These are phyloP conservation scores for Lochmaea capreae DNA, from an alignment of 2,888 invertebrate genomes.

Conservation along the genomic window DNA sequence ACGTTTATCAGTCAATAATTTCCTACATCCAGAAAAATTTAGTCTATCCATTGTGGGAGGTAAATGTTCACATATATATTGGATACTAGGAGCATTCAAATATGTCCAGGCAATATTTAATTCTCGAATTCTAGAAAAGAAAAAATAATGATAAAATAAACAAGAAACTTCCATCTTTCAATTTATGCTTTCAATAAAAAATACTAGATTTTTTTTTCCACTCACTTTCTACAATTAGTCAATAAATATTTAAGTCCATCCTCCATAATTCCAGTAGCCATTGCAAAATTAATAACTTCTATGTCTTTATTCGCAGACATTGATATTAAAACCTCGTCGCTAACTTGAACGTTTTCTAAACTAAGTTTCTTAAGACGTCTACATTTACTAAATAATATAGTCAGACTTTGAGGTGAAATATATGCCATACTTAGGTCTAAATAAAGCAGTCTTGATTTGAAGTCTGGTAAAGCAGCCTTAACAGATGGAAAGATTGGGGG, in stretches of 20 bases:
- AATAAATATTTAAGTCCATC: conserved; percentile 74
- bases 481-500: conserved; percentile 68
- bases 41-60: conserved; percentile 77
- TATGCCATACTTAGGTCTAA: conserved; percentile 87
- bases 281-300: conserved; percentile 85
- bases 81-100: conserved; percentile 71
- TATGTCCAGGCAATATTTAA: conserved; percentile 88
- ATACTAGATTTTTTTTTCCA: conserved; percentile 21
- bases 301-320: conserved; percentile 76
- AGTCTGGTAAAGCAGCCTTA: conserved; percentile 63
- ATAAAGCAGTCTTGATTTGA: conserved; percentile 77
- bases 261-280: conserved; percentile 79
- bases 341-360: conserved; percentile 80
- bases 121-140: conserved; percentile 71
- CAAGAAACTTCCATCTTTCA: too few species aligned
- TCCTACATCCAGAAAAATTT: conserved; percentile 86
- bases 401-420: conserved; percentile 71
- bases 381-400: conserved; percentile 74
- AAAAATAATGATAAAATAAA: conserved; percentile 29
- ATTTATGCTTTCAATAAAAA: conserved; percentile 7
- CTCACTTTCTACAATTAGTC: conserved; percentile 71
- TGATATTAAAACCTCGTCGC: conserved; percentile 73
- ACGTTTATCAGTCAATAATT: conserved; percentile 81
- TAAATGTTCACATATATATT: conserved; percentile 71
- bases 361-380: conserved; percentile 83